Percentiles rank a stretch among this genome's conserved stretches.
phyloP scores from a whole-genome alignment of 2,888 invertebrate species.

The Apotomis betuletana region DNA sequence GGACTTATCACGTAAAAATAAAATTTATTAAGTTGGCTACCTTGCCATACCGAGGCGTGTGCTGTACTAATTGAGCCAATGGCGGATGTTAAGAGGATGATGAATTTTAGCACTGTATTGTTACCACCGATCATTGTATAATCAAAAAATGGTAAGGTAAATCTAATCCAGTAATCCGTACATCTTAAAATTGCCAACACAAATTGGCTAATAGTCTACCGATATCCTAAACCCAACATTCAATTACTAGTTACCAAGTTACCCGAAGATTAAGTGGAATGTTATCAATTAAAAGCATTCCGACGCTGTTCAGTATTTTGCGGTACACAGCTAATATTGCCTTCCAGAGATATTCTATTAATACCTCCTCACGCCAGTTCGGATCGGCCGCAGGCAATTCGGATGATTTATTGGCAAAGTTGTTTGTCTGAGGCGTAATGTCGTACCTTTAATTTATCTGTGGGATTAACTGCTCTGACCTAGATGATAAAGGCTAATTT shows the following conservation, averaged over 20 bases:
- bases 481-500: background rate
- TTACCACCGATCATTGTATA: too few species aligned
- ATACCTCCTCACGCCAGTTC: constrained; percentile 34
- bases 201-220: background rate
- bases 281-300: constrained; percentile 18
- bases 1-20: too few species aligned
- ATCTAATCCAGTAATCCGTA: too few species aligned
- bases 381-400: constrained; percentile 23
- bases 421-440: constrained; percentile 26
- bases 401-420: constrained; percentile 37
- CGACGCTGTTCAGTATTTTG: constrained; percentile 20
- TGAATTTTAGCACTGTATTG: too few species aligned
- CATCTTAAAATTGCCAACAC: too few species aligned
- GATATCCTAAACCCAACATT: background rate
- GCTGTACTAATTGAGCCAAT: too few species aligned
- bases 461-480: constrained; percentile 22
- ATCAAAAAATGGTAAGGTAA: too few species aligned
- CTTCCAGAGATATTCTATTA: constrained; percentile 36
- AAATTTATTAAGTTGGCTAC: too few species aligned
- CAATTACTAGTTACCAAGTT: background rate
- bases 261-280: constrained; percentile 1
- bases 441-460: constrained; percentile 12
- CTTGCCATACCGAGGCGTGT: too few species aligned
- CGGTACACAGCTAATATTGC: constrained; percentile 11
- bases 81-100: too few species aligned